These are phyloP conservation scores for Ormyrus pomaceus DNA, from an alignment of 2,888 invertebrate genomes.

Conservation along the genomic window DNA sequence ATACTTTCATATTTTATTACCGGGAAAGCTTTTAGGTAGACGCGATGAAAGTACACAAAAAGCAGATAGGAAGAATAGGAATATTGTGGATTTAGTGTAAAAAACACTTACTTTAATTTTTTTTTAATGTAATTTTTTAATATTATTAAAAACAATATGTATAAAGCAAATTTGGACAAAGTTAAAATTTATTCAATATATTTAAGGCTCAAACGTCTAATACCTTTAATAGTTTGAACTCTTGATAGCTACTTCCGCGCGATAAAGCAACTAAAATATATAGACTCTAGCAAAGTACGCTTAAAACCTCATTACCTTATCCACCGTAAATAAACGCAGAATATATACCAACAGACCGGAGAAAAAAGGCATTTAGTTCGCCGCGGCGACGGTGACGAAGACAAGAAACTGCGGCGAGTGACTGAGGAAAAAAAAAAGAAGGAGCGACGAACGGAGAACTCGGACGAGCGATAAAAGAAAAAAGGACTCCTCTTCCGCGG, in stretches of 20 bases:
- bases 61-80: no score
- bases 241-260: not conserved
- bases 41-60: no score
- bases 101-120: no score
- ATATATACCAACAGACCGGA: not conserved
- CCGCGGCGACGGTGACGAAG: not conserved
- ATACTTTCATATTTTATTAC: no score
- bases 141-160: no score
- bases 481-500: not conserved
- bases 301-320: slow-evolving; percentile 34
- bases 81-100: no score
- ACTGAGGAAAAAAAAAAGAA: not conserved
- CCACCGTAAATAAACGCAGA: not conserved
- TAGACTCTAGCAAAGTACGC: slow-evolving; percentile 1
- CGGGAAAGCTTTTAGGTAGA: no score
- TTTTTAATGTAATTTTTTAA: no score
- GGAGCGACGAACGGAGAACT: not conserved
- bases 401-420: not conserved
- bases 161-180: no score
- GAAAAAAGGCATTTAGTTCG: not conserved
- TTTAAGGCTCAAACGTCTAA: no score
- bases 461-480: not conserved
- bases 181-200: no score
- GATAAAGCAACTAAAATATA: slow-evolving; percentile 13
- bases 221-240: no score